These are phyloP conservation scores for Alces alces DNA, from an alignment of 2,113 vertebrate species.

Conservation along the genomic window DNA sequence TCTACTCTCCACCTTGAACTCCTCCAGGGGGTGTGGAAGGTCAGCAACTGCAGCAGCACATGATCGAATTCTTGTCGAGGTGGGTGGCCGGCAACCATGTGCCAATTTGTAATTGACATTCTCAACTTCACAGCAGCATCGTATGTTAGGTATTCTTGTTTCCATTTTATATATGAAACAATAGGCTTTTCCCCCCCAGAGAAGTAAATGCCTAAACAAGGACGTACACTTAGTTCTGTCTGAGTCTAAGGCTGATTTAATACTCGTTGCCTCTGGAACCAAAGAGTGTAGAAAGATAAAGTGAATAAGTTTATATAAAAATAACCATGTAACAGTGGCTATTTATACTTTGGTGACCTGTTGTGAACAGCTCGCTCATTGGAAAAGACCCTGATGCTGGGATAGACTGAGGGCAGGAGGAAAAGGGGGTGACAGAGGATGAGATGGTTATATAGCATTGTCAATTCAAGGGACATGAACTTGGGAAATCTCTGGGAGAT, in stretches of 20 bases:
- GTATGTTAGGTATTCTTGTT: not conserved
- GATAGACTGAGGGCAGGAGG: not conserved
- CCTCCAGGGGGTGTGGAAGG: not conserved
- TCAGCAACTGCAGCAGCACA: not conserved
- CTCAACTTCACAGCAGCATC: not conserved
- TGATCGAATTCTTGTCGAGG: not conserved
- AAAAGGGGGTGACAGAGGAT: not conserved
- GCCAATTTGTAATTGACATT: not conserved
- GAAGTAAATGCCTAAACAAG: not conserved
- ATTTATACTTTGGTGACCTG: not conserved
- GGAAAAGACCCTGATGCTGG: not conserved
- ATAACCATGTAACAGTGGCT: not conserved
- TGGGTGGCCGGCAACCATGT: not conserved
- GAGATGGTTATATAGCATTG: not conserved
- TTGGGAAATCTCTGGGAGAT: not conserved
- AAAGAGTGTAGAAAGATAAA: not conserved
- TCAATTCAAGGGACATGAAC: not conserved
- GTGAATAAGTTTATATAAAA: not conserved
- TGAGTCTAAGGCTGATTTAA: not conserved
- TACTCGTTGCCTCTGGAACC: not conserved
- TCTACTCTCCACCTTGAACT: not conserved
- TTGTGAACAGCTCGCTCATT: not conserved
- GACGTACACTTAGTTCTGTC: not conserved
- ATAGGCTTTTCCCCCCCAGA: accelerated
- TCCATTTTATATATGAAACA: not conserved